Conservation (phyloP, 2,113 vertebrate species). For the Phaetusa simplex region DNA sequence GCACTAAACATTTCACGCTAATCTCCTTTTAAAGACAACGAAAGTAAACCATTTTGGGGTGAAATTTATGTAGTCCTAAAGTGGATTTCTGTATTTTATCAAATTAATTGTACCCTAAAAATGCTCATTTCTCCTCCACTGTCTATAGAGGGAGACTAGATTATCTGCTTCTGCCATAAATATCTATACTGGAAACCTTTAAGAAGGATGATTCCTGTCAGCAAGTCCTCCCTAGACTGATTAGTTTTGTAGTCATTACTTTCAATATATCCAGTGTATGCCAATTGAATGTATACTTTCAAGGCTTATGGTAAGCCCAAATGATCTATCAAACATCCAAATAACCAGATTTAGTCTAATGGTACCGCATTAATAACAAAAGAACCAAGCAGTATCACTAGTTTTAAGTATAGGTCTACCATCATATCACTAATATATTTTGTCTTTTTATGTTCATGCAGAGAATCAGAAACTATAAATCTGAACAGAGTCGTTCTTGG, state of each 20-base stretch:
- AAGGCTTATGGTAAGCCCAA: background rate
- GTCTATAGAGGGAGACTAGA: background rate
- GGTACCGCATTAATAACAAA: background rate
- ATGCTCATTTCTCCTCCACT: accelerated
- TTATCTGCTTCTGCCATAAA: background rate
- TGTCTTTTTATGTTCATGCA: background rate
- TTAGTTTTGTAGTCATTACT: background rate
- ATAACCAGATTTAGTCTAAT: background rate
- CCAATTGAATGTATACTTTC: background rate
- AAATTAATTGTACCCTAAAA: background rate
- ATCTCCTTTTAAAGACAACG: background rate
- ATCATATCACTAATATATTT: background rate
- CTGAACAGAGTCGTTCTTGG: background rate
- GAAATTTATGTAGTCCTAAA: background rate
- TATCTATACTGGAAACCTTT: background rate
- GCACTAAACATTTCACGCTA: accelerated
- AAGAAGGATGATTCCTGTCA: background rate
- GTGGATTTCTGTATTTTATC: background rate
- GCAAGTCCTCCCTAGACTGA: background rate
- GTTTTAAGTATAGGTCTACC: background rate
- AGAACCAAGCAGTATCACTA: background rate
- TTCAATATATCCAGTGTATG: background rate
- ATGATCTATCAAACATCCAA: background rate
- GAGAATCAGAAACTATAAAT: background rate
- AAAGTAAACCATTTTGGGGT: background rate